Percentiles rank a stretch among this genome's conserved stretches.
These are phyloP conservation scores for Erpobdella octoculata DNA, from an alignment of 2,888 invertebrate species.

Conservation along the genomic window DNA sequence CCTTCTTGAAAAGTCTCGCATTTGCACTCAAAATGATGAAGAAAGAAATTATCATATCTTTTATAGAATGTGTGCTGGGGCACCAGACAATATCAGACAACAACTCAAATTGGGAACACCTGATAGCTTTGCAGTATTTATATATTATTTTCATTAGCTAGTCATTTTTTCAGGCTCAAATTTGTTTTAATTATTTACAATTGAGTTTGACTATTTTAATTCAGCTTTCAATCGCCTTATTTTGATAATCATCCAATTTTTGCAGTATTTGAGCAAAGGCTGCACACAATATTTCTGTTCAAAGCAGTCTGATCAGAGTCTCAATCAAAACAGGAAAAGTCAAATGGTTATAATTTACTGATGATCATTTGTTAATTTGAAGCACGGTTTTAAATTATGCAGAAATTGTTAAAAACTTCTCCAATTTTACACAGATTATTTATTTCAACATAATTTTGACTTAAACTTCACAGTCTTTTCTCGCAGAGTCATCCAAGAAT, in stretches of 20 bases:
- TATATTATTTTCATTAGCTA: too few relatives aligned
- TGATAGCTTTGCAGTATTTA: constrained; percentile 49
- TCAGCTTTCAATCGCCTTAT: neutral
- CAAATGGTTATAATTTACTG: constrained; percentile 43
- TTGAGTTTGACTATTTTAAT: neutral
- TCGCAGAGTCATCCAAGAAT: too few relatives aligned
- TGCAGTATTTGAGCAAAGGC: constrained; percentile 75
- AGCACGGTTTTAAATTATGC: too few relatives aligned
- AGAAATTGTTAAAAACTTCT: too few relatives aligned
- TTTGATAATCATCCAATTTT: too few relatives aligned
- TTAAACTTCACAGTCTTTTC: too few relatives aligned
- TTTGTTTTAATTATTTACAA: neutral
- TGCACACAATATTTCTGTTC: constrained; percentile 84
- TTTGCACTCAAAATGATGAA: constrained; percentile 76
- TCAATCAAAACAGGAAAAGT: constrained; percentile 50
- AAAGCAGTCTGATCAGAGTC: constrained; percentile 62
- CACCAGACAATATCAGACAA: constrained; percentile 69
- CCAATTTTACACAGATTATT: too few relatives aligned
- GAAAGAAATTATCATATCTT: constrained; percentile 97
- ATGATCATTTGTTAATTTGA: neutral
- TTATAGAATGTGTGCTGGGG: constrained; percentile 88
- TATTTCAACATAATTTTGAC: too few relatives aligned
- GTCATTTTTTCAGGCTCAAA: neutral
- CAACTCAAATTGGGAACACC: constrained; percentile 58
- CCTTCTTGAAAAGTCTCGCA: constrained; percentile 79